Evolutionary conservation across 2,888 invertebrate genomes (phyloP), one percentile per base, ranked within the genome.

Genomic region (Neria commutata): DNA sequence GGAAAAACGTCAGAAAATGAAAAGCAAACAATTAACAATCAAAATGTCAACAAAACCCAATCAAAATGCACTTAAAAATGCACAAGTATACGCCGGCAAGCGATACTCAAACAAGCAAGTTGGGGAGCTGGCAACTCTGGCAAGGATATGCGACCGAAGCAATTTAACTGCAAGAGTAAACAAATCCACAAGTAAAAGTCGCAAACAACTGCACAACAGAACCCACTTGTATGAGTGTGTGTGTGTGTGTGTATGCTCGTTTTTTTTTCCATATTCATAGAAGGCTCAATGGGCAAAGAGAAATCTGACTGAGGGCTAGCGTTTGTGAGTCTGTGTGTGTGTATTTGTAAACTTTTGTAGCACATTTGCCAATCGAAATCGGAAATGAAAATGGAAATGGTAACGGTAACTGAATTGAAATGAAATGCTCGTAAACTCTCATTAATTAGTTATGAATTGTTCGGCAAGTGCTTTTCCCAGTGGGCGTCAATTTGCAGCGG

Each of bases 1-100:
- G 24, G 29, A 54, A 50, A 21, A 51, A 42, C 56, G 47, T 53
- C 51, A n/a, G 49, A 54, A 57, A 65, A 65, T 65, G 60, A 60
- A 65, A 65, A 63, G 46, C 60, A 65, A 65, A 65, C 65, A 65
- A 56, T 54, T 61, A 55, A 62, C 56, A 51, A 53, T 57, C 42
- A 54, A 63, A 65, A 61, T 60, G 56, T 56, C 61, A 58, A 64
- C 60, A 60, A 58, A 60, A 62, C 56, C 56, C 56, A 62, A 62
- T 62, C 64, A 64, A 58, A 60, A 58, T 58, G 60, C 57, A 61
- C 63, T 65, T 65, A 62, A 63, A 58, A 63, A 65, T 65, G 61
- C 60, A 60, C 58, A 65, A 62, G 47, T 55, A 54, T 50, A 48
- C 19, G 46, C 37, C 29, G 11, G 29, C 29, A 42, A 42, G 42